Conservation (phyloP, 2,888 invertebrate species). For the Sipha maydis region DNA sequence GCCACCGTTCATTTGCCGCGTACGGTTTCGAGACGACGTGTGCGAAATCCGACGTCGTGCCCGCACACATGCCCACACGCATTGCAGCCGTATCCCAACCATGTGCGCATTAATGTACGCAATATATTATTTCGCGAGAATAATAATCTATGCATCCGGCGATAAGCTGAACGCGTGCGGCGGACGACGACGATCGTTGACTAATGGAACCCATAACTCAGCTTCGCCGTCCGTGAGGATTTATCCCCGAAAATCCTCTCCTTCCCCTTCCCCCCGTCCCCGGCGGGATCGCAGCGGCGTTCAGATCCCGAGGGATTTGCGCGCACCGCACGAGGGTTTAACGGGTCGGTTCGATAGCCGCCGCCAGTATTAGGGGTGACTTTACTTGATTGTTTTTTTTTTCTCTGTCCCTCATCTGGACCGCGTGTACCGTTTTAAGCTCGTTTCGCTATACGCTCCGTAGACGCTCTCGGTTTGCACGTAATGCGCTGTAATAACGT, state of each 20-base stretch:
- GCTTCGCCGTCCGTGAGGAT: not conserved
- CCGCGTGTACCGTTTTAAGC: not conserved
- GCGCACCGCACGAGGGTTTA: conserved; percentile 5
- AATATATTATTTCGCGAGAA: not conserved
- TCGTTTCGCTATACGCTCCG: too few relatives aligned
- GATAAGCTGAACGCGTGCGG: not conserved
- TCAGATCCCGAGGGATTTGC: conserved; percentile 6
- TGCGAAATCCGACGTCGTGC: not conserved
- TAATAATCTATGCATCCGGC: not conserved
- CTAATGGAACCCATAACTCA: conserved; percentile 48
- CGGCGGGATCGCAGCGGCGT: not conserved
- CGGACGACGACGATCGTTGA: conserved; percentile 36
- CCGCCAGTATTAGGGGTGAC: not conserved
- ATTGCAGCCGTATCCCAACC: not conserved
- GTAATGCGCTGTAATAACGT: too few relatives aligned
- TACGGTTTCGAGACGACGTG: not conserved
- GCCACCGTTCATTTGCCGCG: too few relatives aligned
- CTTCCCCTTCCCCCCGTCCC: not conserved
- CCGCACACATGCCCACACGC: not conserved
- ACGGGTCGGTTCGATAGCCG: not conserved
- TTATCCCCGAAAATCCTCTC: not conserved
- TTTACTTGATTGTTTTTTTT: conserved; percentile 19
- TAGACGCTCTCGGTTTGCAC: too few relatives aligned
- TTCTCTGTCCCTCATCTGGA: not conserved
- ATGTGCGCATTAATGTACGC: not conserved